phyloP scores from a whole-genome alignment of 2,797 vertebrate species.

The Gadopsis marmoratus region DNA sequence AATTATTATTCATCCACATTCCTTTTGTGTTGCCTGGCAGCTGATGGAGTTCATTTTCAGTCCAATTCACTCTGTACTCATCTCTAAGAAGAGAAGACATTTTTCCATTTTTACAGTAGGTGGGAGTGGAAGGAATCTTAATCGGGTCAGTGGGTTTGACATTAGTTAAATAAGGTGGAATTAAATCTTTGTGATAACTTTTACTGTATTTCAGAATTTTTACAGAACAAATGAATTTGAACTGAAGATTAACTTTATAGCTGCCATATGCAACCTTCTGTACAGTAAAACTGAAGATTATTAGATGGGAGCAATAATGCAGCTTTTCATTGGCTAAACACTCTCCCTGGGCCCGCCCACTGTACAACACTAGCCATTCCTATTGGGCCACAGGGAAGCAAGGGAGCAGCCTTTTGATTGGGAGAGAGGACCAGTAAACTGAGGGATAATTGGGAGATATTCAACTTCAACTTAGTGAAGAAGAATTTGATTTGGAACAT shows the following conservation, averaged over 20 bases:
- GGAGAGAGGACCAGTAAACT: slow-evolving; percentile 57
- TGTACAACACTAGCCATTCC: slow-evolving; percentile 58
- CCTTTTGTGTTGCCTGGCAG: slow-evolving; percentile 52
- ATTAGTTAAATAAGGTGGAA: slow-evolving; percentile 16
- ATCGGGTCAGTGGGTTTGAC: not conserved
- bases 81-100: not conserved
- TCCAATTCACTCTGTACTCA: slow-evolving; percentile 32
- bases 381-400: slow-evolving; percentile 45
- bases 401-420: slow-evolving; percentile 53
- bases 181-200: slow-evolving; percentile 15
- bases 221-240: slow-evolving; percentile 23
- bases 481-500: slow-evolving; percentile 7
- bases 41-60: slow-evolving; percentile 59
- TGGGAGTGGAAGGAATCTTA: slow-evolving; percentile 4
- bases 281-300: slow-evolving; percentile 43
- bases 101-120: slow-evolving; percentile 34
- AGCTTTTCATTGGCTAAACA: slow-evolving; percentile 27
- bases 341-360: slow-evolving; percentile 41
- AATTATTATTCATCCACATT: slow-evolving; percentile 70
- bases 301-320: slow-evolving; percentile 47
- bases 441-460: slow-evolving; percentile 59
- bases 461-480: slow-evolving; percentile 4
- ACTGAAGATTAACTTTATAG: slow-evolving; percentile 58
- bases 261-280: slow-evolving; percentile 33
- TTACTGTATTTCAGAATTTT: slow-evolving; percentile 33